phyloP scores from a whole-genome alignment of 2,113 vertebrate species.

The Cryptomyrus ogoouensis region DNA sequence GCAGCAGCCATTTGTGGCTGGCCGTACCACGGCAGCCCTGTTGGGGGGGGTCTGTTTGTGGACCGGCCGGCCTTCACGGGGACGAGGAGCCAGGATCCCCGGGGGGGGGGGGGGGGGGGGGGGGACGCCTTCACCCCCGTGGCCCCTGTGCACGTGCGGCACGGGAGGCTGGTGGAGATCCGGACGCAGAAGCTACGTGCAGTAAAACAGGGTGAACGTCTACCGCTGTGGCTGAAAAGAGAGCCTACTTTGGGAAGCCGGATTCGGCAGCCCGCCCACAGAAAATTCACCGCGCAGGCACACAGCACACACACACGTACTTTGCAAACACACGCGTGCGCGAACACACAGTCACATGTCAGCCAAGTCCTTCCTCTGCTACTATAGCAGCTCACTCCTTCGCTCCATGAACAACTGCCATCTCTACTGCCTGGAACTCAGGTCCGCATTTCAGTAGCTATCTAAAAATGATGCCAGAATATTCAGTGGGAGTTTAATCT shows the following conservation, averaged over 20 bases:
- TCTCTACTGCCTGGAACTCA: constrained; percentile 5
- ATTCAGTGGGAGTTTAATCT: constrained; percentile 12
- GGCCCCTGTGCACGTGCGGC: not conserved
- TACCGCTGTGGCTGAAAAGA: not conserved
- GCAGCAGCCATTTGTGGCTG: not conserved
- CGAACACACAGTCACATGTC: constrained; percentile 10
- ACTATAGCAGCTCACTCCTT: not conserved
- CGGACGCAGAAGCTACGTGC: not conserved
- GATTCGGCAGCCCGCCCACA: constrained; percentile 49
- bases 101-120: not conserved
- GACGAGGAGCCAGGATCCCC: not conserved
- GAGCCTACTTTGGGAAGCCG: constrained; percentile 23
- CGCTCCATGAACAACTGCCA: constrained; percentile 3
- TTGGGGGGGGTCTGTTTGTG: not conserved
- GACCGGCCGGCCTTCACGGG: not conserved
- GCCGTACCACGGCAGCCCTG: not conserved
- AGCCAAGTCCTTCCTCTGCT: constrained; percentile 7
- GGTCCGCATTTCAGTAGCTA: not conserved
- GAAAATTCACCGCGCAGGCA: constrained; percentile 54
- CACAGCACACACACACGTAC: constrained; percentile 15
- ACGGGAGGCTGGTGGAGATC: too few relatives aligned
- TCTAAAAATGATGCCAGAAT: not conserved
- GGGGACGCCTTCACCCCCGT: not conserved
- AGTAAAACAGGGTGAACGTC: constrained; percentile 2
- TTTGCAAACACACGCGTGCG: constrained; percentile 23